Percentiles rank a stretch among this genome's conserved stretches.
These are phyloP conservation scores for Lacerta viridis DNA, from an alignment of 2,797 vertebrate species.

Conservation along the genomic window DNA sequence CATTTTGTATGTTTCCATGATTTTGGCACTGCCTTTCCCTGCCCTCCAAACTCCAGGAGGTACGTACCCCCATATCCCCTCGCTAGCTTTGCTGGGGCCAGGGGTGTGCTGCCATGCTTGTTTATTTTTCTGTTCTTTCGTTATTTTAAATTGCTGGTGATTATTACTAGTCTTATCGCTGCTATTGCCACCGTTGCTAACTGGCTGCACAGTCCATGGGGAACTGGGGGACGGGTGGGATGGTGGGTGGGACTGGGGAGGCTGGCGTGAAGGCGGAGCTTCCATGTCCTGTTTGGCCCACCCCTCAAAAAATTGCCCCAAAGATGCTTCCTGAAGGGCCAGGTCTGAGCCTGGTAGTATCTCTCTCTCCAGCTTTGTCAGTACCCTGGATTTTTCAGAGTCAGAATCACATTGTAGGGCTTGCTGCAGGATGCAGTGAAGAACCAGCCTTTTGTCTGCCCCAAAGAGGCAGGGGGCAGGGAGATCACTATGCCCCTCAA, in stretches of 20 bases:
- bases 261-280: neutral
- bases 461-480: neutral
- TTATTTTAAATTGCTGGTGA: constrained; percentile 78
- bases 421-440: neutral
- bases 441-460: neutral
- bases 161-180: constrained; percentile 77
- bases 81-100: constrained; percentile 86
- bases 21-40: constrained; percentile 97
- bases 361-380: neutral
- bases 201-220: constrained; percentile 66
- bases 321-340: neutral
- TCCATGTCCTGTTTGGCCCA: neutral
- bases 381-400: neutral
- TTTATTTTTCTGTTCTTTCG: constrained; percentile 69
- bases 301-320: neutral
- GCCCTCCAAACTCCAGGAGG: constrained; percentile 92
- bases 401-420: too few species aligned
- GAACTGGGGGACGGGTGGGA: constrained; percentile 60
- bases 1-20: constrained; percentile 96
- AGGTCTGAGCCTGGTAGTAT: neutral
- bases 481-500: too few species aligned
- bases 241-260: neutral
- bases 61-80: constrained; percentile 92
- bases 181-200: constrained; percentile 80
- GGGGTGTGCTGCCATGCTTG: constrained; percentile 84